Percentiles rank a stretch among this genome's conserved stretches.
Conservation (phyloP, 2,797 vertebrate species). For the Calcarius lapponicus region DNA sequence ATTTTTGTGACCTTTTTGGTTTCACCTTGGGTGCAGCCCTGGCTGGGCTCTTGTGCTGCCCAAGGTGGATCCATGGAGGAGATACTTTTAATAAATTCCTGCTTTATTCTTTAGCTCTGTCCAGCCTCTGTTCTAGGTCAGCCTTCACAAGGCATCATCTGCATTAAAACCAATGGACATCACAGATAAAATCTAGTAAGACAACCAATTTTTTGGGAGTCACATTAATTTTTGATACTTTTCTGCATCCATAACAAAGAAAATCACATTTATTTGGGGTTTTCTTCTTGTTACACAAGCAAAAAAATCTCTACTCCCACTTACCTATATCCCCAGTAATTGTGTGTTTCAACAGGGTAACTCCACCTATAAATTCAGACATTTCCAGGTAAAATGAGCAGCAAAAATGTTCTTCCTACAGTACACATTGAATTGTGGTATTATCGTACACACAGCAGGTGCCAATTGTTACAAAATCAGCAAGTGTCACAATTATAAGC, state of each 20-base stretch:
- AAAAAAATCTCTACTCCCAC: conserved; percentile 8
- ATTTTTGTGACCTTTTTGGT: background rate
- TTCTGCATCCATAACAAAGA: background rate
- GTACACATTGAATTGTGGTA: conserved; percentile 57
- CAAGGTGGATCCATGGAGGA: background rate
- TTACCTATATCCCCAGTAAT: conserved; percentile 25
- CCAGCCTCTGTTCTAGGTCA: background rate
- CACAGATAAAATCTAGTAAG: background rate
- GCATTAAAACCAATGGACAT: background rate
- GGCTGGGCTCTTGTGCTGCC: background rate
- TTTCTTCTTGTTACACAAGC: conserved; percentile 41
- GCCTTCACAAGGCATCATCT: background rate
- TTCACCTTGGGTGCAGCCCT: background rate
- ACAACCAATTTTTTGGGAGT: fast-evolving
- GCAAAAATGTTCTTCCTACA: conserved; percentile 67
- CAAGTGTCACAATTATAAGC: conserved; percentile 71
- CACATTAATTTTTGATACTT: background rate
- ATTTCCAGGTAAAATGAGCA: conserved; percentile 71
- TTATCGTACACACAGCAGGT: conserved; percentile 71
- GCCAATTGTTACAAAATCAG: conserved; percentile 66
- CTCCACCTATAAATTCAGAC: conserved; percentile 52
- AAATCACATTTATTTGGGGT: background rate
- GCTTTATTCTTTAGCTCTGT: background rate
- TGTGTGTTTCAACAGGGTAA: conserved; percentile 61
- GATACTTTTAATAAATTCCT: background rate